Base-by-base conservation (phyloP, 2,113 vertebrate genomes). In the Edolisoma coerulescens region DNA sequence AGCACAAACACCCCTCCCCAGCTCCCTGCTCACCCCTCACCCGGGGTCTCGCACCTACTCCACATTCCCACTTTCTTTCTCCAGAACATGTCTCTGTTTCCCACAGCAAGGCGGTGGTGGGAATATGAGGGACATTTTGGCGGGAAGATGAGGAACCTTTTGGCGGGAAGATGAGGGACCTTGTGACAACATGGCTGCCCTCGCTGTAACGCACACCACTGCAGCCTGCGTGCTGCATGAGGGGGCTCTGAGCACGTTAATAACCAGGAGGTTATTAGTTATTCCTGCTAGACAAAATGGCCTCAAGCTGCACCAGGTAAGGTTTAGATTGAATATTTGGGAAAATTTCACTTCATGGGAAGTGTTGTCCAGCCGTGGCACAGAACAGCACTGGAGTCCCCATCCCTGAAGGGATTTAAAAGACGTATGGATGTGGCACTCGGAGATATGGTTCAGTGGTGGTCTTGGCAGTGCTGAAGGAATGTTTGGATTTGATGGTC, bases 41-140 rank as follows among this genome's bases (percentile, higher is more conserved):
- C 37, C 7, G 4, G 2, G 5, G 0, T 68, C 42, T 56, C 0
- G 0, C 26, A n/a, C 20, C 12, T 28, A 7, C 30, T 13, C 4
- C 52, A 6, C 12, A 6, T 47, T 74, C 30, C 13, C 8, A 1
- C 33, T 84, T 47, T 11, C 35, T 63, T 91, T 70, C 30, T 52
- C 52, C 61, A 26, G 33, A 73, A 17, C 2, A 0, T 3, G 4
- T 15, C 65, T 71, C 18, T 54, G 33, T 63, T 39, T 50, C 30
- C 27, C 14, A 7, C 50, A 78, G 56, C 12, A 26, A 37, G n/a
- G 17, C 33, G 2, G 5, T 0, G 9, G n/a, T 2, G 4, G 42
- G 68, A 84, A 44, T 41, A 13, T 0, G 47, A 23, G 64, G 19
- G 35, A 6, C 5, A 1, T 64, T 6, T 3, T 1, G 9, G 54